Conservation (phyloP, 2,113 vertebrate species). For the Lichenostomus cassidix region DNA sequence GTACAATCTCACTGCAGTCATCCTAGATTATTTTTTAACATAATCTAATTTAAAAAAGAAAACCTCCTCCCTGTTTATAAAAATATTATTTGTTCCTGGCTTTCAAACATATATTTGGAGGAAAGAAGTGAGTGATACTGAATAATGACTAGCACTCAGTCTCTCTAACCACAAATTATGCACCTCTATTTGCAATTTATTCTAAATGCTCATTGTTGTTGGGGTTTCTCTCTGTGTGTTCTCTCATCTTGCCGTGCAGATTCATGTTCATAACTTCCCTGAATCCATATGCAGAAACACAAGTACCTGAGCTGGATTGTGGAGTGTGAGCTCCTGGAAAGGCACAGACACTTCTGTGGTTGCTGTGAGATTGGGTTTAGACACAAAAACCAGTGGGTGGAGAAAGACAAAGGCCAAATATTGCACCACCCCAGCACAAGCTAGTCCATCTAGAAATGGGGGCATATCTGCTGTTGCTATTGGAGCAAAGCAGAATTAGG, state of each 20-base stretch:
- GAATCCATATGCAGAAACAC: background rate
- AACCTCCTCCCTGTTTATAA: constrained; percentile 12
- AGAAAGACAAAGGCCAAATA: background rate
- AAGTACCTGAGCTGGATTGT: background rate
- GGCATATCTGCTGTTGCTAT: background rate
- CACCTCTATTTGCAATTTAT: constrained; percentile 33
- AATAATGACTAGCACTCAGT: constrained; percentile 17
- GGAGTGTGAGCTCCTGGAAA: background rate
- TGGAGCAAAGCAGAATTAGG: background rate
- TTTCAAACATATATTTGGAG: background rate
- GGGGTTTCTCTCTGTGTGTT: background rate
- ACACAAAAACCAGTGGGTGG: background rate
- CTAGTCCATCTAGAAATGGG: background rate
- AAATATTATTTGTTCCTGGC: constrained; percentile 50
- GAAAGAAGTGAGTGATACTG: constrained; percentile 25
- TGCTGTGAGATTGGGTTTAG: background rate
- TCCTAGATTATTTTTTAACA: constrained; percentile 23
- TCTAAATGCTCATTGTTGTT: background rate
- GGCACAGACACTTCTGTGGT: background rate
- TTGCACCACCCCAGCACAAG: background rate
- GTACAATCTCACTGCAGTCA: constrained; percentile 16
- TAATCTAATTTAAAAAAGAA: constrained; percentile 42
- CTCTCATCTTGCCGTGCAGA: background rate
- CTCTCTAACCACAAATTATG: constrained; percentile 28
- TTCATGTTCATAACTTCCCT: background rate